Evolutionary conservation across 35 echinoderm and acorn worm species (phyloP), one percentile per base, ranked within the genome.

Genomic region (Diadema setosum): DNA sequence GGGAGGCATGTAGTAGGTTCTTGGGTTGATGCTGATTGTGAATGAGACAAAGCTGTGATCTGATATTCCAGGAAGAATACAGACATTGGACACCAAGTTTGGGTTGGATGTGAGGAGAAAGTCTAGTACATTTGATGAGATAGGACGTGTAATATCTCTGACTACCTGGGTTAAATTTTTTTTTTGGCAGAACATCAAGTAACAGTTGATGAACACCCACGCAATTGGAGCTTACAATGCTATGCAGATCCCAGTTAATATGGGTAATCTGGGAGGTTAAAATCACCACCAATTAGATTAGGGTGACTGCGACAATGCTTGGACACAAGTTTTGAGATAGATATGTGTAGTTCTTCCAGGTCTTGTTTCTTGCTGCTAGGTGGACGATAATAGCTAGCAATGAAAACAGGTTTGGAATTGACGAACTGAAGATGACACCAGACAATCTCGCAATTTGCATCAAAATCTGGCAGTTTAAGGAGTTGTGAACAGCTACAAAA

Each of bases 261-360:
- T n/a, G n/a, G n/a, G n/a, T n/a, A n/a, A n/a, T 86, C 90, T n/a
- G 90, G 83, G 5, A 86, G 42, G 48, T 91, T 91, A 40, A 56
- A 91, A 49, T 85, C 81, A 12, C 82, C 82, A 15, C 60, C 80
- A 30, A 90, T 67, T 33, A 90, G 52, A 82, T 90, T 90, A 12
- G 87, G 74, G 21, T 61, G 78, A 27, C 45, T 31, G 24, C 80
- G 78, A 5, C 4, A 7, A 44, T 82, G 35, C 23, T 90, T 84
- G 2, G 7, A 37, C 21, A 83, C 12, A 25, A 90, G 18, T 32
- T 86, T 58, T 5, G 52, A 20, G 25, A 65, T 29, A 43, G 21
- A 83, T n/a, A n/a, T 84, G 4, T 43, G 39, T 5, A 85, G 82
- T 27, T 61, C 35, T 6, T 73, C 45, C 3, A 91, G 60, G 7